Percentiles rank a stretch among this genome's conserved stretches.
Conservation (phyloP, 2,797 vertebrate genomes). For the Phrynocephalus forsythii region DNA sequence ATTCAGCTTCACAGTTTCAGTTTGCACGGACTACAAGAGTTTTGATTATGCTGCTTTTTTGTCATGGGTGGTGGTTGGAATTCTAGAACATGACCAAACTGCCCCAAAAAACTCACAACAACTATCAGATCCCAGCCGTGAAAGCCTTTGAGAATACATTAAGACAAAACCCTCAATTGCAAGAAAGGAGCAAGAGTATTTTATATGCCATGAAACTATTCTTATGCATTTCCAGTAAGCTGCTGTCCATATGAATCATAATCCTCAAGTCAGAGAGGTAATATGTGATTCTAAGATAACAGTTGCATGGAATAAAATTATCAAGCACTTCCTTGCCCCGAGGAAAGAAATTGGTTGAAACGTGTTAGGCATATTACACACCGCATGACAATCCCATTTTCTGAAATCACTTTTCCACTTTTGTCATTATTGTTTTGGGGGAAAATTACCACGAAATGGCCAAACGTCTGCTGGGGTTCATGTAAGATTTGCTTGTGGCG, state of each 20-base stretch:
- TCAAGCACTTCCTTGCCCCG: background rate
- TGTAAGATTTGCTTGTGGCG: background rate
- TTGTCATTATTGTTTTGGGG: background rate
- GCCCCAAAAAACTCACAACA: no score
- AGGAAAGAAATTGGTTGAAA: background rate
- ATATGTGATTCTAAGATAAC: background rate
- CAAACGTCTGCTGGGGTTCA: background rate
- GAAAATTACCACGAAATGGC: background rate
- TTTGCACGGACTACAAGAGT: no score
- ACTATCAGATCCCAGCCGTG: no score
- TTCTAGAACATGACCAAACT: no score
- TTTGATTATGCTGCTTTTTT: no score
- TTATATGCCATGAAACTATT: background rate
- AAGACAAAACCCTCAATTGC: background rate
- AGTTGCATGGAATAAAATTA: background rate
- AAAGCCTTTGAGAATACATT: no score
- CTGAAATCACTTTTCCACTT: background rate
- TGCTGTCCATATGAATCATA: background rate
- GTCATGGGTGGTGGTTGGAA: no score
- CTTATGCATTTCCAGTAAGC: background rate
- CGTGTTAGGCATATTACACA: background rate
- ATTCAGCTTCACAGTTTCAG: no score
- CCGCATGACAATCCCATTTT: background rate
- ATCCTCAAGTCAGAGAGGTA: background rate
- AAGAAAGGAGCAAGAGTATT: background rate